Evolutionary conservation across 1,140 invertebrate species (phyloP).

Genomic region (Drosophila parabipectinata): DNA sequence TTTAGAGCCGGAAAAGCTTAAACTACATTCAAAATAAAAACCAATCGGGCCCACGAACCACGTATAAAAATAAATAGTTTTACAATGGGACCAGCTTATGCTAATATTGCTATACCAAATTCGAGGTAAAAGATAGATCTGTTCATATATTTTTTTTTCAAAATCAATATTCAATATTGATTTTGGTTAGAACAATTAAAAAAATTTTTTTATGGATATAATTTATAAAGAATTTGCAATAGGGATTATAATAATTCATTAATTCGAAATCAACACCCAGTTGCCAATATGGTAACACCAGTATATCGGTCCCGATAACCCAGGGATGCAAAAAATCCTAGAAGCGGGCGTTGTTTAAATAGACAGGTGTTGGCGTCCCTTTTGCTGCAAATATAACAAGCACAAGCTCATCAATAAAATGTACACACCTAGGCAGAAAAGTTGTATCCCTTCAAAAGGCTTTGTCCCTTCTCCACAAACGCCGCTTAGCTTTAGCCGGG

Average conservation of each 20-base stretch:
- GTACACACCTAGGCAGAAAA: constrained; percentile 64
- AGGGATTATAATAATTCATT: background rate
- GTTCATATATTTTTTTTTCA: too few species aligned
- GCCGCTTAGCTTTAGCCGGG: constrained; percentile 86
- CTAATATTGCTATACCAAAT: too few species aligned
- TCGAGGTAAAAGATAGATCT: too few species aligned
- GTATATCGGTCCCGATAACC: background rate
- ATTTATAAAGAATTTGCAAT: too few species aligned
- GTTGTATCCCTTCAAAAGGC: constrained; percentile 5
- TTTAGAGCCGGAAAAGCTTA: constrained; percentile 18
- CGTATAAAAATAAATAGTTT: constrained; percentile 71
- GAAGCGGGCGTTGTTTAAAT: constrained; percentile 51
- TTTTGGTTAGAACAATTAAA: too few species aligned
- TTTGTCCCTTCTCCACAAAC: constrained; percentile 66
- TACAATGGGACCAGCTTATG: constrained; percentile 31
- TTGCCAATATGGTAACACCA: background rate
- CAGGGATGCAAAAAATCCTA: background rate
- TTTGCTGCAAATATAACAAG: constrained; percentile 20
- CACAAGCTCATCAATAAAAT: constrained; percentile 40
- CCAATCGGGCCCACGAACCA: constrained; percentile 57
- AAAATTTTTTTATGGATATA: too few species aligned
- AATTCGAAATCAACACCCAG: background rate
- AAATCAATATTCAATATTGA: too few species aligned
- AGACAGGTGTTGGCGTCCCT: constrained; percentile 70
- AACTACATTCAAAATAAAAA: constrained; percentile 48